phyloP scores from a whole-genome alignment of 2,113 vertebrate genomes.

The Capreolus pygargus region DNA sequence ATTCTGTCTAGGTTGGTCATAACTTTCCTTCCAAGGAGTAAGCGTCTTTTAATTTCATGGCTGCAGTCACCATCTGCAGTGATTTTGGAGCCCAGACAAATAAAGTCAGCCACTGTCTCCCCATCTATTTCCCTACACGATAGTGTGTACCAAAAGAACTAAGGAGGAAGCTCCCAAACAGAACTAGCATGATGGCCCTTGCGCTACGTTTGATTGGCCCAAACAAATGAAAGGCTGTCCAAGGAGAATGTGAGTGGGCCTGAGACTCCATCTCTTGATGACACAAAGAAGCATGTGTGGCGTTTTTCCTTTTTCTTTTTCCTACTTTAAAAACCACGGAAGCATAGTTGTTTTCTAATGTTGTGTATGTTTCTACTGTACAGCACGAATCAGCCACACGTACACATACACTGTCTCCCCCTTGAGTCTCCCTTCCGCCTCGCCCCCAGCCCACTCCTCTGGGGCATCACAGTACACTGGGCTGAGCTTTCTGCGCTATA shows the following conservation, averaged over 20 bases:
- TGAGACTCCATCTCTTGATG: background rate
- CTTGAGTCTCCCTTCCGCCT: background rate
- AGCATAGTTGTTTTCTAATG: background rate
- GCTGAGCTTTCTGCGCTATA: background rate
- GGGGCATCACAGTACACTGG: background rate
- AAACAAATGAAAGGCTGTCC: background rate
- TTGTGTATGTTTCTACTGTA: background rate
- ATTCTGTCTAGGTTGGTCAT: no score
- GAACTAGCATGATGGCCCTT: background rate
- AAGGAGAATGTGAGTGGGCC: background rate
- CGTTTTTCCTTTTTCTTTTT: background rate
- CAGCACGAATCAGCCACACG: background rate
- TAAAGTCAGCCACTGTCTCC: no score
- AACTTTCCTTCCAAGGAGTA: no score
- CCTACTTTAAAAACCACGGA: background rate
- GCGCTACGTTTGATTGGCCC: rapidly evolving
- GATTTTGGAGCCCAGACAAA: no score
- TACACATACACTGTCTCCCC: background rate
- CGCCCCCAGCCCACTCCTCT: background rate
- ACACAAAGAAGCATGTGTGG: background rate
- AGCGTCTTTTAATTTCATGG: no score
- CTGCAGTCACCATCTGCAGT: no score
- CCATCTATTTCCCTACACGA: background rate
- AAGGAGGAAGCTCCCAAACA: background rate
- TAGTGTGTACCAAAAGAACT: background rate